These are phyloP conservation scores for Rhinophrynus dorsalis DNA, from an alignment of 2,797 vertebrate genomes.

Conservation along the genomic window DNA sequence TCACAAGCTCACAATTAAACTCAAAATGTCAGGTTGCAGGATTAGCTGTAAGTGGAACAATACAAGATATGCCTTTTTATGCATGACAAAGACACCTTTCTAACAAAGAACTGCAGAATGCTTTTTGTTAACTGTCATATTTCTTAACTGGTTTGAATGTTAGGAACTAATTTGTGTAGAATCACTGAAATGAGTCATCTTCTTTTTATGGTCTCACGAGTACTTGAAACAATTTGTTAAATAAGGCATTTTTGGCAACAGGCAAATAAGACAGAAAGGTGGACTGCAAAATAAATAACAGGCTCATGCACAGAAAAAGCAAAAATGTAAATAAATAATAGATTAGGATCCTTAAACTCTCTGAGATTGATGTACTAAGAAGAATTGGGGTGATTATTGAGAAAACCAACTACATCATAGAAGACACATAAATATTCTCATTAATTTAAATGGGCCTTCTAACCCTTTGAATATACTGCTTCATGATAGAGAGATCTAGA, in stretches of 20 bases:
- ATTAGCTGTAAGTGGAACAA: neutral
- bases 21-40: neutral
- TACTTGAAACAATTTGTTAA: conserved; percentile 5
- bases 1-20: neutral
- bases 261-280: neutral
- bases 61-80: neutral
- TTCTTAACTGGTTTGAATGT: neutral
- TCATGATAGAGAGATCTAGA: too few relatives aligned
- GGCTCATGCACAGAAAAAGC: neutral
- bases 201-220: neutral
- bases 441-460: too few relatives aligned
- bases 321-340: neutral
- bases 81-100: neutral
- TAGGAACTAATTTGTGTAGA: neutral
- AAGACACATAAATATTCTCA: too few relatives aligned
- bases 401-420: too few relatives aligned
- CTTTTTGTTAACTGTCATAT: neutral
- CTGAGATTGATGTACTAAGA: too few relatives aligned
- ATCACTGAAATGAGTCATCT: neutral
- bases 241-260: neutral
- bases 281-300: conserved; percentile 5
- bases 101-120: neutral
- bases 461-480: too few relatives aligned
- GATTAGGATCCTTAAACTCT: neutral
- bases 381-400: too few relatives aligned